Conservation (phyloP, 2,888 invertebrate genomes). For the Hyposoter didymator region DNA sequence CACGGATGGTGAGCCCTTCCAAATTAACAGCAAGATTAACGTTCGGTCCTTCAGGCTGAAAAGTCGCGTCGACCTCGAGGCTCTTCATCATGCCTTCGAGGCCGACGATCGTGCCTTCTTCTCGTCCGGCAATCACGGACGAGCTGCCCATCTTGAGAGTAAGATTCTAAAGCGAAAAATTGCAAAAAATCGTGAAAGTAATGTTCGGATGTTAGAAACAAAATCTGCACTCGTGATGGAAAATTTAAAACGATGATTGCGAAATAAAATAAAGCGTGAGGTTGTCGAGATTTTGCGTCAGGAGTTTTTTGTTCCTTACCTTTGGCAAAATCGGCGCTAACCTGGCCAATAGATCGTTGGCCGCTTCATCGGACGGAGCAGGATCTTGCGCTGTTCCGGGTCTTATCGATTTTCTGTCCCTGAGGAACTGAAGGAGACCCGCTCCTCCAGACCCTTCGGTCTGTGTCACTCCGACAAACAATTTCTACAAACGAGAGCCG, state of each 20-base stretch:
- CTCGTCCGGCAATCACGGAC: slow-evolving; percentile 88
- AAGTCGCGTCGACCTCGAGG: slow-evolving; percentile 86
- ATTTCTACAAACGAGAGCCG: slow-evolving; percentile 86
- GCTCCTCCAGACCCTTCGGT: slow-evolving; percentile 85
- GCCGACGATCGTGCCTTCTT: slow-evolving; percentile 88
- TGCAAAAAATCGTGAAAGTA: slow-evolving; percentile 87
- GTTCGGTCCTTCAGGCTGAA: slow-evolving; percentile 77
- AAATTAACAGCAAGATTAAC: slow-evolving; percentile 78
- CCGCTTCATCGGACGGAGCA: slow-evolving; percentile 71
- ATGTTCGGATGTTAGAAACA: neutral
- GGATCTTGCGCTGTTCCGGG: slow-evolving; percentile 68
- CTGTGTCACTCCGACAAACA: slow-evolving; percentile 87
- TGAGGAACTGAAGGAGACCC: slow-evolving; percentile 81
- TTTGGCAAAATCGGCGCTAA: slow-evolving; percentile 93
- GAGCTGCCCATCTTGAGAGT: slow-evolving; percentile 90
- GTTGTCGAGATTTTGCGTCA: slow-evolving; percentile 23
- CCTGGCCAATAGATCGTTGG: slow-evolving; percentile 83
- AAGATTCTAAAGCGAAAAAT: slow-evolving; percentile 91
- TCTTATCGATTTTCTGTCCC: slow-evolving; percentile 79
- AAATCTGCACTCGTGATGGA: neutral
- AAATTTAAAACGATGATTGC: neutral
- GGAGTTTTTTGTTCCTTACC: slow-evolving; percentile 83
- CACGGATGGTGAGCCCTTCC: slow-evolving; percentile 80
- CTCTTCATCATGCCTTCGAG: slow-evolving; percentile 89
- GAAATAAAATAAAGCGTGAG: slow-evolving; percentile 3